These are phyloP conservation scores for Ostrea denselamellosa DNA, from an alignment of 1,140 invertebrate genomes.

Conservation along the genomic window DNA sequence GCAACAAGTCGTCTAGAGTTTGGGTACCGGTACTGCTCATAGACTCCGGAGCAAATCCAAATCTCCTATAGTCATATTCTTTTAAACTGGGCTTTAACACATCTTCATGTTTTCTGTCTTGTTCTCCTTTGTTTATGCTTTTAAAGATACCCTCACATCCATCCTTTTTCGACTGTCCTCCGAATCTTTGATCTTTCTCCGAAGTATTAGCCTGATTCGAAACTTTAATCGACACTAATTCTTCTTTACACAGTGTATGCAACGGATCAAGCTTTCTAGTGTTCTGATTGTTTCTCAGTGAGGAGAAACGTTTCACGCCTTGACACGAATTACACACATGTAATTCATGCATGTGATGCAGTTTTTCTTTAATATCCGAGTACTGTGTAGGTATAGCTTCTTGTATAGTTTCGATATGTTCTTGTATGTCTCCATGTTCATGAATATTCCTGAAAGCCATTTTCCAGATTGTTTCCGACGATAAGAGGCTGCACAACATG, in stretches of 20 bases:
- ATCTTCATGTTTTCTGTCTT: background rate
- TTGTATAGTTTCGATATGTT: background rate
- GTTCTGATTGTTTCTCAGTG: background rate
- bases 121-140: background rate
- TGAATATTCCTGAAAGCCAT: background rate
- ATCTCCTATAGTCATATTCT: background rate
- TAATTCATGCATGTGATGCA: background rate
- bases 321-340: background rate
- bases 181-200: background rate
- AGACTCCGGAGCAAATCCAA: background rate
- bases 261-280: background rate
- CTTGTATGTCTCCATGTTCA: background rate
- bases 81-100: background rate
- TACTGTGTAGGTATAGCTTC: background rate
- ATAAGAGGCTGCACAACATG: background rate
- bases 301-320: background rate
- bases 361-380: background rate
- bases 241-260: background rate
- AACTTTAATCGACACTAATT: background rate
- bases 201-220: background rate
- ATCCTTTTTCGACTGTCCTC: background rate
- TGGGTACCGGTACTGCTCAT: background rate
- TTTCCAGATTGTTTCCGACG: background rate
- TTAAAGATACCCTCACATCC: background rate
- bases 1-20: background rate